Base-by-base conservation (phyloP, 2,113 vertebrate species). In the Bujurquina vittata region DNA sequence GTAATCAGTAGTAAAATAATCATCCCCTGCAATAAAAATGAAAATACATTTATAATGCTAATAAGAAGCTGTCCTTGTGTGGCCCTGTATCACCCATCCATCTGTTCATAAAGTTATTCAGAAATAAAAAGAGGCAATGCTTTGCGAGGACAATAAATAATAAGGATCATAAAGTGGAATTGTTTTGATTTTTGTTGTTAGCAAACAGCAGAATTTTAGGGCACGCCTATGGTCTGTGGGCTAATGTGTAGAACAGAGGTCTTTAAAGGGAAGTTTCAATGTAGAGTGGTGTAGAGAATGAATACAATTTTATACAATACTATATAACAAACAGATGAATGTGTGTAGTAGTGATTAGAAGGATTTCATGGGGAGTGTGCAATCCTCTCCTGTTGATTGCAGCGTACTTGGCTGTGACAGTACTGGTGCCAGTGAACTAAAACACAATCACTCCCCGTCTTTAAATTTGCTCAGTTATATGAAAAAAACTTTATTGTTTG, bases 221-320 rank as follows among this genome's bases (percentile, higher is more conserved):
- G 22, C n/a, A n/a, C 3, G 2, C 7, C 11, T 73, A 74, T 80
- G 54, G 58, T 81, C 15, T 81, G 77, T 69, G 59, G 55, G 75
- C 9, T 54, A 2, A 23, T 62, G 3, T 4, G 0, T 26, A 23
- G 31, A 37, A 17, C 26, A 58, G 12, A 46, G n/a, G 14, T 7
- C 10, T 79, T 52, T 60, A 46, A 54, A 43, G 11, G 26, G n/a
- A 61, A 7, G 37, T 58, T 79, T 49, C 4, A 49, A 17, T 20
- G 23, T 31, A 46, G 15, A 26, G 4, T 15, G 20, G 17, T 11
- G 43, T 52, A 15, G 10, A 65, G 23, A 69, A 33, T 31, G 7
- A 2, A 12, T 12, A 14, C 3, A 12, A 17, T 23, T 69, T 10
- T 18, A 69, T 17, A 49, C 4, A 49, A 17, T 15, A 49, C 46